Base-by-base conservation (phyloP, 2,888 invertebrate species). In the Ernsta delagoae region DNA sequence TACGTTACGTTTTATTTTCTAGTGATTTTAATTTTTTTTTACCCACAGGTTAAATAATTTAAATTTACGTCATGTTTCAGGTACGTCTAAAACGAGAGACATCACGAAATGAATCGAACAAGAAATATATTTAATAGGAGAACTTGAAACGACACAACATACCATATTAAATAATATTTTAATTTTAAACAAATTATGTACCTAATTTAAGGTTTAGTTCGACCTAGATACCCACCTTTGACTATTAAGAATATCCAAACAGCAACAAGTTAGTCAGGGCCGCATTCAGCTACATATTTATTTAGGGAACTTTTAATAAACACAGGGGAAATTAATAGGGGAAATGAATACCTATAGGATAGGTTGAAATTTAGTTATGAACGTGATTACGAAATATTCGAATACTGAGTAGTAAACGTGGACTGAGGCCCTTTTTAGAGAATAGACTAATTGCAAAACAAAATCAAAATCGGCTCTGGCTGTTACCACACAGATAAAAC, bases 41-140 rank as follows among this genome's bases (percentile, higher is more conserved):
- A 24, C 24, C 24, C 31, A 9, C 59, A 67, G 43, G 11, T 45
- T 54, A 16, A 61, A 39, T 36, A 67, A 67, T 61, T 54, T 53
- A 5, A 11, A 39, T 60, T 54, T 56, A 5, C 4, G 11, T 56
- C 24, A 70, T 63, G 71, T 88, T 87, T 60, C 90, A 92, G 92
- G 86, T 92, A 90, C 84, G 92, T 88, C 76, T 92, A 91, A 88
- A 83, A 79, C 83, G 83, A 81, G 83, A 81, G 78, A 82, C 80
- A 80, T 77, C 81, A 83, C 83, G 81, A 77, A 73, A 68, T 31
- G 72, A 71, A 67, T 71, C 75, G 76, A 78, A 76, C 81, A 82
- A 83, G 82, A 86, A 85, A 80, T 84, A 24, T 24, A 24, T 85
- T 79, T 70, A 71, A 83, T 72, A 72, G 71, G 72, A 77, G 72